Evolutionary conservation across 2,113 vertebrate genomes (phyloP), one percentile per base, ranked within the genome.

Genomic region (Anguilla japonica): DNA sequence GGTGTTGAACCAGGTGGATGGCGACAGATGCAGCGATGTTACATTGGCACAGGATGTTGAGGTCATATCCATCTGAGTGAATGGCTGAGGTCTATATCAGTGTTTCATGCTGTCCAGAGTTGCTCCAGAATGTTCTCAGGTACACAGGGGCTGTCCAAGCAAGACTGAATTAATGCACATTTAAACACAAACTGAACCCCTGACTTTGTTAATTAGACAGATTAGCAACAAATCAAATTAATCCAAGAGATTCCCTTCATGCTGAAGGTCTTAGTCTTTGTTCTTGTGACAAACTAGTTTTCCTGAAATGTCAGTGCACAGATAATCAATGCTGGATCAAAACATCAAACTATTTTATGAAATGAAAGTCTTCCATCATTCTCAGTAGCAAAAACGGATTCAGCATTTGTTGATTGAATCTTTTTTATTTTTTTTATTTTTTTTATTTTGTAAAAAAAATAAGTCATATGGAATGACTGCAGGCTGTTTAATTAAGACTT

Each of bases 111-210:
- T 67, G 57, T 11, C 13, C n/a, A 39, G 29, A 26, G 75, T 85
- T 60, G 60, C 60, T 8, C 60, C 18, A 13, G 79, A 79, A 43
- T 83, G 81, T 50, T 41, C 46, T 84, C 57, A 29, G 29, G 41
- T 80, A 82, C 79, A 53, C 46, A 29, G 67, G 16, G 56, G 83
- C 22, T 85, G 79, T 87, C 67, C n/a, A 57, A 53, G 89, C 87
- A 86, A 87, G 29, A 90, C 87, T 80, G 88, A 87, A 91, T 90
- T 89, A 90, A 91, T 92, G 88, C 85, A 34, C 91, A 91, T 93
- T 92, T 89, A 89, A 92, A 93, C 91, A 86, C 88, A 91, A 91
- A 92, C 91, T 90, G 57, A 75, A 91, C 92, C 85, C 84, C 87
- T 79, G 87, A 88, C 87, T 91, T 81, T 91, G 90, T 89, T 93